phyloP scores from a whole-genome alignment of 2,888 invertebrate species.

The Chromoteleia sp. region DNA sequence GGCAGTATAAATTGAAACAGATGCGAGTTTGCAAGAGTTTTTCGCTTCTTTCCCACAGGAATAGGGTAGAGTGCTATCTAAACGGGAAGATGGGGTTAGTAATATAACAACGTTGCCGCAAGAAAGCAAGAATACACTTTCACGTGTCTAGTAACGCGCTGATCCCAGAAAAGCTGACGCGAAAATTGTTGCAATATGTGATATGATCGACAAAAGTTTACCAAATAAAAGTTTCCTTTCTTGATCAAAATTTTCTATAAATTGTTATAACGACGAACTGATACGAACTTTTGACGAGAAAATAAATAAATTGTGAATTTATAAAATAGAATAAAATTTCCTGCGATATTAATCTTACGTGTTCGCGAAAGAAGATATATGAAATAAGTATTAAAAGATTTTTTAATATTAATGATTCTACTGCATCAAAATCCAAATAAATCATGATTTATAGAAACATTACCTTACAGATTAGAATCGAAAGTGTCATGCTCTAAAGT shows the following conservation, averaged over 20 bases:
- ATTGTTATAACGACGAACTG: conserved; percentile 32
- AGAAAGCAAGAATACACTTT: conserved; percentile 65
- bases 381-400: too few relatives aligned
- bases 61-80: conserved; percentile 71
- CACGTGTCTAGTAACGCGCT: conserved; percentile 61
- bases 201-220: conserved; percentile 54
- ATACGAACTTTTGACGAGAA: conserved; percentile 5
- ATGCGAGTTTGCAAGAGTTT: conserved; percentile 84
- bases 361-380: too few relatives aligned
- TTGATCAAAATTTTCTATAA: conserved; percentile 18
- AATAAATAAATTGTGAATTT: background rate
- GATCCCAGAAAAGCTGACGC: conserved; percentile 58
- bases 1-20: conserved; percentile 84
- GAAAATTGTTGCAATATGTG: conserved; percentile 59
- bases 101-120: conserved; percentile 64
- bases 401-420: too few relatives aligned
- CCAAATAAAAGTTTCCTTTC: conserved; percentile 49
- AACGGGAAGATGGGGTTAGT: conserved; percentile 69
- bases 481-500: too few relatives aligned
- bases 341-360: too few relatives aligned
- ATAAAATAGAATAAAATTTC: too few relatives aligned
- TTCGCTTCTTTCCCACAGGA: conserved; percentile 79
- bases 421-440: too few relatives aligned
- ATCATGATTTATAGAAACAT: too few relatives aligned
- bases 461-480: too few relatives aligned